Conservation (phyloP, 2,797 vertebrate species). For the Champsocephalus gunnari region DNA sequence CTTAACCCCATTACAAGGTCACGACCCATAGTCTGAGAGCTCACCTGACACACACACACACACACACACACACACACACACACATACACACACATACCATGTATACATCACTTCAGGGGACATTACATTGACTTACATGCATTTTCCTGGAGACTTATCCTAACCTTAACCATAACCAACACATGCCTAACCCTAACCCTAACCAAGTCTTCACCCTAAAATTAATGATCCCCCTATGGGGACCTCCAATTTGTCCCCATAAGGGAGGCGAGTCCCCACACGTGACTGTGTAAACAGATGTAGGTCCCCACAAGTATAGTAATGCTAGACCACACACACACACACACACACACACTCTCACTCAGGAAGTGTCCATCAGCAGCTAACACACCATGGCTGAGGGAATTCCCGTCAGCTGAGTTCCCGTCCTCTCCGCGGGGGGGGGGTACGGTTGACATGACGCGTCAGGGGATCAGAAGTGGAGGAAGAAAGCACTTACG, state of each 20-base stretch:
- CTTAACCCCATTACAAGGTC: constrained; percentile 81
- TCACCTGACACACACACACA: constrained; percentile 77
- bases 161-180: no score
- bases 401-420: constrained; percentile 57
- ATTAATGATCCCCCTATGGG: no score
- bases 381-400: constrained; percentile 25
- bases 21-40: constrained; percentile 73
- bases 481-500: constrained; percentile 61
- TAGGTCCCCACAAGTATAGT: no score
- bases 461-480: constrained; percentile 48
- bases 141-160: no score
- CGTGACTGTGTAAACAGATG: no score
- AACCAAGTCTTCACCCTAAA: no score
- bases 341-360: constrained; percentile 52
- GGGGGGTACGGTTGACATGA: constrained; percentile 25
- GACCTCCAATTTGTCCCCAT: no score
- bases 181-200: no score
- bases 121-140: no score
- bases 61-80: constrained; percentile 18
- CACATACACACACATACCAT: constrained; percentile 9
- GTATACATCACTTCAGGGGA: no score
- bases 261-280: no score
- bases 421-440: constrained; percentile 45
- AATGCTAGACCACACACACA: background rate
- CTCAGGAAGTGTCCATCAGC: constrained; percentile 79